phyloP scores from a whole-genome alignment of 2,888 invertebrate genomes.

The Ryuthela nishihirai region DNA sequence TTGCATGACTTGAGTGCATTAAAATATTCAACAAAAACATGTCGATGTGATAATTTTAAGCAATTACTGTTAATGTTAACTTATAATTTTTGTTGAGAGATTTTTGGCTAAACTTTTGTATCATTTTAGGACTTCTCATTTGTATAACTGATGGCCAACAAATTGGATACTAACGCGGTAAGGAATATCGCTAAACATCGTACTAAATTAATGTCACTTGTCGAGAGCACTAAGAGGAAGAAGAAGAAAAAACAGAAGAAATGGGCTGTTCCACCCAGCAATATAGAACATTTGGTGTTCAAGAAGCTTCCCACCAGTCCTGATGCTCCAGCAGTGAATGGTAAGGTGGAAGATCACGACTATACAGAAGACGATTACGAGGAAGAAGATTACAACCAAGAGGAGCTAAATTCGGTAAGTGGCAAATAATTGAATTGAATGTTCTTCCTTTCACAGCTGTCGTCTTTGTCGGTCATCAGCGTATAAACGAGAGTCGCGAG shows the following conservation, averaged over 20 bases:
- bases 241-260: constrained; percentile 29
- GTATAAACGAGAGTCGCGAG: too few relatives aligned
- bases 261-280: constrained; percentile 27
- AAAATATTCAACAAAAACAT: too few relatives aligned
- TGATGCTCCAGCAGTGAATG: constrained; percentile 20
- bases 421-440: too few relatives aligned
- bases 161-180: constrained; percentile 28
- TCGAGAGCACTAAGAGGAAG: constrained; percentile 30
- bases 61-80: too few relatives aligned
- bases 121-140: too few relatives aligned
- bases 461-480: too few relatives aligned
- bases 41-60: too few relatives aligned
- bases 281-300: constrained; percentile 34
- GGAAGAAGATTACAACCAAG: constrained; percentile 22
- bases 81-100: too few relatives aligned
- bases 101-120: too few relatives aligned
- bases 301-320: constrained; percentile 32
- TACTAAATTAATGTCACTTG: constrained; percentile 30
- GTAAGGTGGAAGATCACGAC: constrained; percentile 6
- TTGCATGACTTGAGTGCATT: too few relatives aligned
- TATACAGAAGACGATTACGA: constrained; percentile 8
- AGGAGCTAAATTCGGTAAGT: constrained; percentile 23
- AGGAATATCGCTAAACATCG: constrained; percentile 36
- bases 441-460: too few relatives aligned
- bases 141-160: constrained; percentile 29